Conservation (phyloP, 2,113 vertebrate genomes). For the Mixornis gularis region DNA sequence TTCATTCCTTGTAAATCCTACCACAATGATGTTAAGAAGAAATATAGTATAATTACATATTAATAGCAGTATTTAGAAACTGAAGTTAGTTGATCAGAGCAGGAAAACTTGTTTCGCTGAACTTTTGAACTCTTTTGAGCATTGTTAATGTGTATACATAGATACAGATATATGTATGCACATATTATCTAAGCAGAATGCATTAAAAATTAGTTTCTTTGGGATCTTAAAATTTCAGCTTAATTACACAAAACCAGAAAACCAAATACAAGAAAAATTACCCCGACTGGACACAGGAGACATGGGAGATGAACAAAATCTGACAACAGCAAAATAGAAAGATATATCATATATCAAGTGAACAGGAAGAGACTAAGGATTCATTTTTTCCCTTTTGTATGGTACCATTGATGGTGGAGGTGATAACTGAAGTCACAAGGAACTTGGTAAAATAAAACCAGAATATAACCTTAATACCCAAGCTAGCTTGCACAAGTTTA, state of each 20-base stretch:
- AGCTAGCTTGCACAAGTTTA: background rate
- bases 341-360: background rate
- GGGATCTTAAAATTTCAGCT: background rate
- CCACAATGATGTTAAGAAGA: background rate
- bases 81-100: background rate
- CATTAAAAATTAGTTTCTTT: background rate
- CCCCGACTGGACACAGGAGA: background rate
- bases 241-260: background rate
- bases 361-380: background rate
- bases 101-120: background rate
- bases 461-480: background rate
- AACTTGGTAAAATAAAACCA: background rate
- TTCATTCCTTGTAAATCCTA: background rate
- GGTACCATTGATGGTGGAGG: background rate
- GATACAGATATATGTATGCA: too few relatives aligned
- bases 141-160: background rate
- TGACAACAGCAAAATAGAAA: background rate
- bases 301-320: background rate
- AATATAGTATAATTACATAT: background rate
- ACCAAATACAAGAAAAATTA: background rate
- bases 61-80: background rate
- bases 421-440: background rate
- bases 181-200: background rate
- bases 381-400: background rate
- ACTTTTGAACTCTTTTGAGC: background rate